These are phyloP conservation scores for Cheumatopsyche charites DNA, from an alignment of 1,140 invertebrate species.

Conservation along the genomic window DNA sequence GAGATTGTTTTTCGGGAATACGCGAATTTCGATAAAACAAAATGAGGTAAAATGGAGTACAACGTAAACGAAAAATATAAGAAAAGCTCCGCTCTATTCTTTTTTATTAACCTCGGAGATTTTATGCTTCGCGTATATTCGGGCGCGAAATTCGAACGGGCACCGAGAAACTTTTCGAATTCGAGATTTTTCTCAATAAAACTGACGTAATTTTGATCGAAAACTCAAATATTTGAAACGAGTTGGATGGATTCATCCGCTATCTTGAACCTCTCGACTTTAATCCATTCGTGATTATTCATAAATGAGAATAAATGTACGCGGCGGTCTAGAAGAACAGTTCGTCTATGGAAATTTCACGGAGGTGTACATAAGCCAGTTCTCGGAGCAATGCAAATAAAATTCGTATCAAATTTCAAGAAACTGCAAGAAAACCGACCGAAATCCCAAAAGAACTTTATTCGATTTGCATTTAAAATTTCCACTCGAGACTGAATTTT, in stretches of 20 bases:
- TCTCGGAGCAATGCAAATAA: background rate
- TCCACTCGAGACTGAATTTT: background rate
- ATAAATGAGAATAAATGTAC: too few species aligned
- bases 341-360: background rate
- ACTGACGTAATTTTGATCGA: too few species aligned
- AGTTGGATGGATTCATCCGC: too few species aligned
- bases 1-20: too few species aligned
- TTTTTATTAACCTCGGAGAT: constrained; percentile 10
- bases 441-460: background rate
- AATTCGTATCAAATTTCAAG: constrained; percentile 15
- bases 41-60: background rate
- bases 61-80: constrained; percentile 7
- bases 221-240: too few species aligned
- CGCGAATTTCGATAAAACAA: constrained; percentile 5
- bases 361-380: background rate
- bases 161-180: background rate
- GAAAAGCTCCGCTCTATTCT: background rate
- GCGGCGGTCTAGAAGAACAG: background rate
- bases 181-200: too few species aligned
- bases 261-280: too few species aligned
- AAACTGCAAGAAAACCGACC: background rate
- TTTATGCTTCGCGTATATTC: constrained; percentile 2
- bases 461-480: constrained; percentile 18
- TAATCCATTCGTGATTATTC: too few species aligned
- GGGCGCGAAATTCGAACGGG: constrained; percentile 3